Conservation (phyloP, 2,113 vertebrate species). For the Hippolais icterina region DNA sequence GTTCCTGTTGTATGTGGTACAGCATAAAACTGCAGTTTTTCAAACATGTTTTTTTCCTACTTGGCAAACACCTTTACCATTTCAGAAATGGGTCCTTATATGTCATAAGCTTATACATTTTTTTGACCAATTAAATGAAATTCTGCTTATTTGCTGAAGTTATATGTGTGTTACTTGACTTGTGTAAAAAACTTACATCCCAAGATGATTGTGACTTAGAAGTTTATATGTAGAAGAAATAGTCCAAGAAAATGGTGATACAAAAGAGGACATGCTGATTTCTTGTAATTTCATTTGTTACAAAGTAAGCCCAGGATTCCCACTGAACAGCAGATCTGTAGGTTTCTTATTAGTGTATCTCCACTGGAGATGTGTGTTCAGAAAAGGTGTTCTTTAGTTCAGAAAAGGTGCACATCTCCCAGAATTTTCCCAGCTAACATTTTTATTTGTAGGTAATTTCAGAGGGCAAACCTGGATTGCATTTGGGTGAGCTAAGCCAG, state of each 20-base stretch:
- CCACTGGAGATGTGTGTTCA: neutral
- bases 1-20: neutral
- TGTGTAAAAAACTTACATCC: neutral
- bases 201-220: neutral
- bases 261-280: neutral
- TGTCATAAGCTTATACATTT: neutral
- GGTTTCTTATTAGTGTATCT: neutral
- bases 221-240: neutral
- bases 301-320: neutral
- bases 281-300: neutral
- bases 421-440: neutral
- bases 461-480: neutral
- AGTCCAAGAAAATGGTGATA: neutral
- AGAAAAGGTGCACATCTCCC: neutral
- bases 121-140: neutral
- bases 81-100: neutral
- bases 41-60: neutral
- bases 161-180: fast-evolving
- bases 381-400: neutral
- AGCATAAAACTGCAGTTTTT: neutral
- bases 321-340: neutral
- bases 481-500: neutral
- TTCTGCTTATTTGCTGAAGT: neutral
- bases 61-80: neutral
- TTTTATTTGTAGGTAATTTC: neutral